Evolutionary conservation across 2,797 vertebrate species (phyloP), one percentile per base, ranked within the genome.

Genomic region (Cottoperca gobio): DNA sequence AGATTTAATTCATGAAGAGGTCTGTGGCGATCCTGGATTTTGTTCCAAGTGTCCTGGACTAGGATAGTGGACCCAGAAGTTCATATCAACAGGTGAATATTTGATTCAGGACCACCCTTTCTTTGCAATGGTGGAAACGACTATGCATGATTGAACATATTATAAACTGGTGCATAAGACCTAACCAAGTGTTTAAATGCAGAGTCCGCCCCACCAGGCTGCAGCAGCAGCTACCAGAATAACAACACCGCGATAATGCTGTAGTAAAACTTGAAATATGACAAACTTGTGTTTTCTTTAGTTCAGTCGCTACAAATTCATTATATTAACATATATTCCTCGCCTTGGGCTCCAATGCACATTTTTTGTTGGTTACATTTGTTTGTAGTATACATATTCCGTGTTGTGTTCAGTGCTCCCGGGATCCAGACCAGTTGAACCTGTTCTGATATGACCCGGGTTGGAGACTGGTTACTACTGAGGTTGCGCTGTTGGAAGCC

Each of bases 11-110:
- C 46, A 62, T 65, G 67, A 81, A 70, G 68, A 80, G 24, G 53
- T 73, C 72, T 76, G 71, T 42, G 58, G 39, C 52, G 58, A 26
- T 67, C 70, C 79, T 39, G 79, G 58, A 50, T 69, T 80, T 23
- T 13, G 60, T 28, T 54, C 54, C 67, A 21, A 62, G 54, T 42
- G 73, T 46, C 35, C 37, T 11, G 75, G 68, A 76, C 48, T 4
- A 28, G 52, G 70, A 61, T 70, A 58, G 75, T 17, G 86, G 85
- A 88, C 40, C 40, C 49, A n/a, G 57, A 68, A 70, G 42, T 62
- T 67, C 43, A 16, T 1, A 78, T 45, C 73, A 86, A 73, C 82
- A 88, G 88, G 92, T 93, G 76, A 84, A 23, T 33, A 11, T 42
- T 26, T 13, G 6, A 6, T 45, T n/a, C 7, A 23, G 23, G 13